Percentiles rank a stretch among this genome's conserved stretches.
Conservation (phyloP, 2,888 invertebrate genomes). For the Galeruca laticollis region DNA sequence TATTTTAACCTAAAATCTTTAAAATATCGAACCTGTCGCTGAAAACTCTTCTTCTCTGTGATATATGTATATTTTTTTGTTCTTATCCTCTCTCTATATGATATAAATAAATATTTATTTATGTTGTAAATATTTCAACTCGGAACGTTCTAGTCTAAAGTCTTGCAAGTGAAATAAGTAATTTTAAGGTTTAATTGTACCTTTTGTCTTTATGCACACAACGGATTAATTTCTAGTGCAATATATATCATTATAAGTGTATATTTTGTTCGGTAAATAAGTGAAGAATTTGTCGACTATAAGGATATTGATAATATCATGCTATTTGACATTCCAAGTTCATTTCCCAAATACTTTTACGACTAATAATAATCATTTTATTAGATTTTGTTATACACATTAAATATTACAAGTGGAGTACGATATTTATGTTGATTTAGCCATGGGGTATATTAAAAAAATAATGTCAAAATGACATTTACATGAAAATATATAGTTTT, state of each 20-base stretch:
- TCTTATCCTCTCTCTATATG: constrained; percentile 40
- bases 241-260: constrained; percentile 41
- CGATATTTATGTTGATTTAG: too few relatives aligned
- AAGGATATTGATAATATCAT: background rate
- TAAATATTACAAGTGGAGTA: too few relatives aligned
- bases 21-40: too few relatives aligned
- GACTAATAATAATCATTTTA: too few relatives aligned
- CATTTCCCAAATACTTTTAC: too few relatives aligned
- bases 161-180: constrained; percentile 42
- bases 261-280: constrained; percentile 24
- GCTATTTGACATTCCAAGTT: too few relatives aligned
- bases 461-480: too few relatives aligned
- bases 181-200: constrained; percentile 37
- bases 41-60: constrained; percentile 36
- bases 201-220: constrained; percentile 44
- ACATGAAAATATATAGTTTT: too few relatives aligned
- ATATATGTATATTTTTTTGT: constrained; percentile 51
- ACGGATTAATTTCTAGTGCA: constrained; percentile 43
- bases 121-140: constrained; percentile 54
- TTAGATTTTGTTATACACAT: too few relatives aligned
- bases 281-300: constrained; percentile 5
- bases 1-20: too few relatives aligned
- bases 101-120: constrained; percentile 46
- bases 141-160: constrained; percentile 54
- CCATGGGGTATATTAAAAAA: too few relatives aligned